Percentiles rank a stretch among this genome's conserved stretches.
Conservation (phyloP, 2,113 vertebrate genomes). For the Sterrhoptilus dennistouni region DNA sequence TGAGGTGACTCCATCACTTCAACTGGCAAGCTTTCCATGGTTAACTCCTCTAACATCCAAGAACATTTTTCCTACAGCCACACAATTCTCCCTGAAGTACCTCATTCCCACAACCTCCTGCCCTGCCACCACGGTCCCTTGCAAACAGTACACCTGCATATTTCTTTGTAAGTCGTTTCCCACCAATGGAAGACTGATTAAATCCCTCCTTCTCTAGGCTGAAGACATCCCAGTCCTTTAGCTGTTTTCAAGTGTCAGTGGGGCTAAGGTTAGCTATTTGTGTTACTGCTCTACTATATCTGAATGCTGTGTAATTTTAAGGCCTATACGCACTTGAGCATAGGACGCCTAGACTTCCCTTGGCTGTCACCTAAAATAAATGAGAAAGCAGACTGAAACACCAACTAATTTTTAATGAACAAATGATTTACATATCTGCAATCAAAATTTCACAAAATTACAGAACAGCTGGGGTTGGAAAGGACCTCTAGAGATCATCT, state of each 20-base stretch:
- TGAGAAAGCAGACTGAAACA: neutral
- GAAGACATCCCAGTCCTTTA: neutral
- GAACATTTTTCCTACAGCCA: neutral
- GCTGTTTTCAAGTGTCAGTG: neutral
- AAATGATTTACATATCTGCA: neutral
- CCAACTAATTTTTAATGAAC: neutral
- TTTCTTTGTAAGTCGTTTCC: neutral
- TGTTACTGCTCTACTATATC: accelerated
- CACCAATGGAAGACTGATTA: neutral
- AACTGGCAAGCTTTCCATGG: neutral
- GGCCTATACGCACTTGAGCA: neutral
- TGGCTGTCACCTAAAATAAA: neutral
- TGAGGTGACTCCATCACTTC: neutral
- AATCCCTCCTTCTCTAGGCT: neutral
- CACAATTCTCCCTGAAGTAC: neutral
- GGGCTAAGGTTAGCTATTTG: neutral
- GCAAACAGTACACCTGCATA: accelerated
- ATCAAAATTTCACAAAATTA: neutral
- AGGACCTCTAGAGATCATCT: neutral
- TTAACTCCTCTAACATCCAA: accelerated
- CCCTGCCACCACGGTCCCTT: accelerated
- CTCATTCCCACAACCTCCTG: neutral
- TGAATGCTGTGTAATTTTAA: neutral
- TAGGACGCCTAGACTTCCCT: neutral
- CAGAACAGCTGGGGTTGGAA: neutral